These are phyloP conservation scores for Pocillopora verrucosa DNA, from an alignment of 64 coral and sea anemone species.

Conservation along the genomic window DNA sequence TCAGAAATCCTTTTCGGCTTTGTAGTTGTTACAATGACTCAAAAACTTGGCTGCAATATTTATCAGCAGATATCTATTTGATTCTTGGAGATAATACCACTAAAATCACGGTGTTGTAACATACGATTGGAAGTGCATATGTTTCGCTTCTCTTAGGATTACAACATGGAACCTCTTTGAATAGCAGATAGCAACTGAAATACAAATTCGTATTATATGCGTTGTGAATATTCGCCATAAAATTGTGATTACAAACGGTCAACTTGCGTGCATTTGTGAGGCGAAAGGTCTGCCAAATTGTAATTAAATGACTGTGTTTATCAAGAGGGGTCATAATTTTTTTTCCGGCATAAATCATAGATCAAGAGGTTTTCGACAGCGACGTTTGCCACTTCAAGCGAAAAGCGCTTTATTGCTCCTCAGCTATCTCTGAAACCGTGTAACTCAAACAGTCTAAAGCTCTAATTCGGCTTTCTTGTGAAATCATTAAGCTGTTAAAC, in stretches of 20 bases:
- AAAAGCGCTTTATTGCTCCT: too few species aligned
- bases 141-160: background rate
- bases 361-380: too few species aligned
- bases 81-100: conserved; percentile 36
- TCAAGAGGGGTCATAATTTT: background rate
- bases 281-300: background rate
- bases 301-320: background rate
- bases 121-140: background rate
- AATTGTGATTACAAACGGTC: background rate
- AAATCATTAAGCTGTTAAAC: too few species aligned
- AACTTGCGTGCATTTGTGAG: background rate
- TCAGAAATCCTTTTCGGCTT: conserved; percentile 25
- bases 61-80: conserved; percentile 11
- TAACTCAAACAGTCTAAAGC: too few species aligned
- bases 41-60: background rate
- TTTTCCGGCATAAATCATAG: too few species aligned
- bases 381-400: too few species aligned
- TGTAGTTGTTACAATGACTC: background rate
- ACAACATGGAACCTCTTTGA: too few species aligned
- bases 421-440: too few species aligned
- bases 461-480: too few species aligned
- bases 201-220: background rate
- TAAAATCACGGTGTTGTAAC: background rate
- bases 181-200: background rate
- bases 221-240: background rate